Conservation (phyloP, 1,140 invertebrate species). For the Drosophila pseudoobscura region DNA sequence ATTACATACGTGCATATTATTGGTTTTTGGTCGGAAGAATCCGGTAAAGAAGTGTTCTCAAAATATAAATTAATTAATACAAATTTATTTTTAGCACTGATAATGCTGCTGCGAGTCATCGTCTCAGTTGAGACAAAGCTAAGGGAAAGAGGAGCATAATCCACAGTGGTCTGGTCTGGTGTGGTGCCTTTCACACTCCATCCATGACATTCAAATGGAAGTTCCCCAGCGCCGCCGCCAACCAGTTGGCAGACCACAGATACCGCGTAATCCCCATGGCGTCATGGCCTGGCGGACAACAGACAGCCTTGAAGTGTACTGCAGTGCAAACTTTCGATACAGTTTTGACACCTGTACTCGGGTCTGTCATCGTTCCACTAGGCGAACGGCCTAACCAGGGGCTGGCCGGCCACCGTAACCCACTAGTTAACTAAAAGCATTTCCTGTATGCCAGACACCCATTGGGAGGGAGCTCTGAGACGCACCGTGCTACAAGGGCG, state of each 20-base stretch:
- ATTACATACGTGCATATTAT: too few species aligned
- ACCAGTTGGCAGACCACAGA: conserved; percentile 5
- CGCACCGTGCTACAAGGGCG: conserved; percentile 8
- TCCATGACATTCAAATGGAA: conserved; percentile 15
- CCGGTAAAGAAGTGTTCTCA: too few species aligned
- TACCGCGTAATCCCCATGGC: conserved; percentile 26
- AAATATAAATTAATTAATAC: too few species aligned
- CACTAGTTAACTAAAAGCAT: conserved; percentile 21
- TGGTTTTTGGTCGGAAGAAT: too few species aligned
- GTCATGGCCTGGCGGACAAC: conserved; percentile 15
- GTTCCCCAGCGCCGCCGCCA: conserved; percentile 8
- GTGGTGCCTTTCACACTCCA: conserved; percentile 1
- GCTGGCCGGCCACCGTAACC: too few species aligned
- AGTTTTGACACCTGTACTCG: conserved; percentile 12
- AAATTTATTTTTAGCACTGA: too few species aligned
- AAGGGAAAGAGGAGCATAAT: too few species aligned
- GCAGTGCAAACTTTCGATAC: neutral
- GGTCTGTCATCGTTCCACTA: conserved; percentile 19
- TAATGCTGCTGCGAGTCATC: too few species aligned
- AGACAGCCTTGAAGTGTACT: conserved; percentile 16
- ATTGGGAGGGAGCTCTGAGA: neutral
- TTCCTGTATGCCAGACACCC: conserved; percentile 20
- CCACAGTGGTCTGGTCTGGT: too few species aligned
- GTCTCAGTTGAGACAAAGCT: too few species aligned
- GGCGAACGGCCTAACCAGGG: conserved; percentile 21